These are phyloP conservation scores for Macrotus californicus DNA, from an alignment of 2,113 vertebrate species.

Conservation along the genomic window DNA sequence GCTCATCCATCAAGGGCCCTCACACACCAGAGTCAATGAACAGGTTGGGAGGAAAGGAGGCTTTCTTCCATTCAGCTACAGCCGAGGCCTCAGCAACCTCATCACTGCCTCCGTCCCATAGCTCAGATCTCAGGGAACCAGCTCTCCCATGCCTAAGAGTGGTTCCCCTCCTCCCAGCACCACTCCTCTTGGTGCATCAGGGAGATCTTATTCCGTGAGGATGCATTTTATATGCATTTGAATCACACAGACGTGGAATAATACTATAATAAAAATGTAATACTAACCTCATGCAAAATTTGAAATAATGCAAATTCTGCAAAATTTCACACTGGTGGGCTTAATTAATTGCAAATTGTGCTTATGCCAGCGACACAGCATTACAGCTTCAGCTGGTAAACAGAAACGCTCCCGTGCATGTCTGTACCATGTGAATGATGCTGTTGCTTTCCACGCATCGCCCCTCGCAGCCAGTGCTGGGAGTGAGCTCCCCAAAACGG, in stretches of 20 bases:
- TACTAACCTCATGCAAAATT: neutral
- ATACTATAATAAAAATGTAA: neutral
- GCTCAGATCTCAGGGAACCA: neutral
- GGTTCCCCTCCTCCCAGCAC: neutral
- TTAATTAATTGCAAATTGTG: neutral
- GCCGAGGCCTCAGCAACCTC: neutral
- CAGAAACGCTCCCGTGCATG: too few species aligned
- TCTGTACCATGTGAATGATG: neutral
- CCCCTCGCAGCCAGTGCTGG: neutral
- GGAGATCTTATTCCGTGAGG: neutral
- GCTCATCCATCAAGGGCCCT: slow-evolving; percentile 96
- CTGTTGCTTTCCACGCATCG: neutral
- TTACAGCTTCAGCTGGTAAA: neutral
- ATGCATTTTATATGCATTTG: neutral
- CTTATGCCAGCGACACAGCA: neutral
- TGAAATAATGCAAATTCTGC: neutral
- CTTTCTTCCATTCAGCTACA: neutral
- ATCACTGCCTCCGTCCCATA: neutral
- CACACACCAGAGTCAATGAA: slow-evolving; percentile 95
- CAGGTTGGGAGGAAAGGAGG: slow-evolving; percentile 84
- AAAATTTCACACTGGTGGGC: neutral
- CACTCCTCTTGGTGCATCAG: too few species aligned
- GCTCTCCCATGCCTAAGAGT: neutral
- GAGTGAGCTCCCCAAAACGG: neutral
- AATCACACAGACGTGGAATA: neutral